A percentile compares a stretch with the other conserved stretches of the same genome.
Evolutionary conservation across 2,888 invertebrate species (phyloP).

Genomic region (Sarcophaga subvicina): DNA sequence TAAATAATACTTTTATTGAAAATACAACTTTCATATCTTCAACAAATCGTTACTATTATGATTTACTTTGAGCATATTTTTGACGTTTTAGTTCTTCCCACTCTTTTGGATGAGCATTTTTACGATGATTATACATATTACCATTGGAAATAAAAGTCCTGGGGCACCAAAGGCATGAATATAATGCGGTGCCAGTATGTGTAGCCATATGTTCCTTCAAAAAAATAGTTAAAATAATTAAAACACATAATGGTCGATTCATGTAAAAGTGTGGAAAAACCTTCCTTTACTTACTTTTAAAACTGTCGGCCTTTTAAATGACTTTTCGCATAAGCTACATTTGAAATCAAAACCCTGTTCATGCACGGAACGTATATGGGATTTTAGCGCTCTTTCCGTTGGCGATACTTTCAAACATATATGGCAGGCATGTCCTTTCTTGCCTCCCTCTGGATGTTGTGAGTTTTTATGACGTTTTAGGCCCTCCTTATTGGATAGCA

Average conservation of each 20-base stretch:
- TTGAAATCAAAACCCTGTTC: conserved; percentile 76
- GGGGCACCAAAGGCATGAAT: conserved; percentile 78
- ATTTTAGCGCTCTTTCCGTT: conserved; percentile 78
- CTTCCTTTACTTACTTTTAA: conserved; percentile 36
- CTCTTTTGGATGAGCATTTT: conserved; percentile 78
- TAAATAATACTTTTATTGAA: no score
- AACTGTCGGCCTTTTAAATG: conserved; percentile 78
- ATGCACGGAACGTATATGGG: conserved; percentile 80
- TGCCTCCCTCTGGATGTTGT: conserved; percentile 76
- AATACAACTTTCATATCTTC: neutral
- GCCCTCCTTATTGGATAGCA: conserved; percentile 77
- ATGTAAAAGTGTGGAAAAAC: neutral
- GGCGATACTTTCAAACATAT: conserved; percentile 79
- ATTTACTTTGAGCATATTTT: conserved; percentile 52
- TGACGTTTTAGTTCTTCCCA: conserved; percentile 73
- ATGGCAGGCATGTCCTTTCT: conserved; percentile 76
- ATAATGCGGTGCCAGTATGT: conserved; percentile 77
- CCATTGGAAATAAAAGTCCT: conserved; percentile 79
- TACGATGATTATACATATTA: conserved; percentile 79
- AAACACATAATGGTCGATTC: neutral
- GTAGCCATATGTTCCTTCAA: conserved; percentile 79
- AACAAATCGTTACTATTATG: neutral
- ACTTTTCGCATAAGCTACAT: conserved; percentile 79
- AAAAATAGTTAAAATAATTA: conserved; percentile 28
- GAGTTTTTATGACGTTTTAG: conserved; percentile 79